Percentiles rank a stretch among this genome's conserved stretches.
These are phyloP conservation scores for Procambarus clarkii DNA, from an alignment of 1,140 invertebrate genomes.

Conservation along the genomic window DNA sequence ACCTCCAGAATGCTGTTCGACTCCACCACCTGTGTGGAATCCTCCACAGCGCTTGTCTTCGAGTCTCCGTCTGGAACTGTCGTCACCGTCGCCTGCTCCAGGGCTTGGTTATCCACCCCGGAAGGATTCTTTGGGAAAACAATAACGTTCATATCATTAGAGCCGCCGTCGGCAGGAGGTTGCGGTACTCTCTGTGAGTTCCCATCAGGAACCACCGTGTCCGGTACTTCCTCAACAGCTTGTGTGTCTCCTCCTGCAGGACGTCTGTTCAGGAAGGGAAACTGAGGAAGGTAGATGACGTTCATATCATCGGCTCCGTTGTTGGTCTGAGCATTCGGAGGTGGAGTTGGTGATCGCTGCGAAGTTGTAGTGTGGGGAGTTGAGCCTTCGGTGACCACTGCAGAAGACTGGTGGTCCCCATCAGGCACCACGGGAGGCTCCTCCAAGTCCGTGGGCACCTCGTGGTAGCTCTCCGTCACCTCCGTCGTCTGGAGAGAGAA, in stretches of 20 bases:
- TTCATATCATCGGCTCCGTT: not conserved
- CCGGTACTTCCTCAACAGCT: not conserved
- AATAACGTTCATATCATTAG: slow-evolving; percentile 1
- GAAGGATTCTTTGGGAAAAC: not conserved
- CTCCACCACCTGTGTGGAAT: not conserved
- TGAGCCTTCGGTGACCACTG: not conserved
- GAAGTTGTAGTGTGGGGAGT: not conserved
- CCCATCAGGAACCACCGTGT: not conserved
- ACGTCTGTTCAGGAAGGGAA: not conserved
- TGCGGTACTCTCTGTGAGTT: too few species aligned
- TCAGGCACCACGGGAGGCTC: not conserved
- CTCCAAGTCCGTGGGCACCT: not conserved
- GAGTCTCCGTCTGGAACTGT: not conserved
- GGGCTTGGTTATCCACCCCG: not conserved
- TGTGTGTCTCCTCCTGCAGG: not conserved
- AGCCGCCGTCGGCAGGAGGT: not conserved
- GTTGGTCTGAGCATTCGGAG: not conserved
- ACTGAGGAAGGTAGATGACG: not conserved
- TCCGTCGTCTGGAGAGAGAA: not conserved
- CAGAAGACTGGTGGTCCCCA: not conserved
- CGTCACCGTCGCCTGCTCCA: not conserved
- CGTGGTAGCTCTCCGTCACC: slow-evolving; percentile 35
- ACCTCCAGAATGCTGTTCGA: not conserved
- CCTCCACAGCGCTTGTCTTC: too few species aligned
- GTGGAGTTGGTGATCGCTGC: not conserved